These are phyloP conservation scores for Neoaliturus tenellus DNA, from an alignment of 2,888 invertebrate genomes.

Conservation along the genomic window DNA sequence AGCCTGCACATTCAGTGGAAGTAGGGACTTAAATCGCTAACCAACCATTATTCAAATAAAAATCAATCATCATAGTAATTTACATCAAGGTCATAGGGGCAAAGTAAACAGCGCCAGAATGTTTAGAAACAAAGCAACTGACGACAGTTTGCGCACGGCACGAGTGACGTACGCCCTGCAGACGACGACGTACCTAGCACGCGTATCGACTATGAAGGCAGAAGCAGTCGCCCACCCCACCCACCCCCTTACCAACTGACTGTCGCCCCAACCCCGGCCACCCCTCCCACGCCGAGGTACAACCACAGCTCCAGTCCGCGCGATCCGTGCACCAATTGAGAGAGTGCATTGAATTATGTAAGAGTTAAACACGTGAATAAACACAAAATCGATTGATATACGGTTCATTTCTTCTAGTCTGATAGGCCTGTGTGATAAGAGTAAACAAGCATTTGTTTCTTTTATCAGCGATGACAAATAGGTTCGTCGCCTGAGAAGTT, in stretches of 20 bases:
- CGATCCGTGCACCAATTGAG: neutral
- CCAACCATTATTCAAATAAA: neutral
- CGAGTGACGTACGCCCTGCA: too few relatives aligned
- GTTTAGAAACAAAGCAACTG: neutral
- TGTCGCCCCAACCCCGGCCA: neutral
- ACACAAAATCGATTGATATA: neutral
- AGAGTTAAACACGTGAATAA: neutral
- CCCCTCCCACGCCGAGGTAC: neutral
- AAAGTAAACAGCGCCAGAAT: neutral
- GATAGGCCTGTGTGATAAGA: neutral
- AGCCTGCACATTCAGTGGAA: too few relatives aligned
- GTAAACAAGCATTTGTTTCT: constrained; percentile 5
- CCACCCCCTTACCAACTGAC: neutral
- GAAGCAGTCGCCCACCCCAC: neutral
- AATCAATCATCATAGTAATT: neutral
- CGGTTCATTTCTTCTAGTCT: neutral
- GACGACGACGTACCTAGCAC: constrained; percentile 26
- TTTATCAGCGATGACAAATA: neutral
- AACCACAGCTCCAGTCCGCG: neutral
- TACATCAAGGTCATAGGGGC: neutral
- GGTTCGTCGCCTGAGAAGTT: neutral
- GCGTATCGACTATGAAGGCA: constrained; percentile 16
- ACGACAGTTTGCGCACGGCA: neutral
- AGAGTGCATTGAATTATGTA: neutral
- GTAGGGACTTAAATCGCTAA: too few relatives aligned